Conservation (phyloP, 2,888 invertebrate genomes). For the Ferrisia virgata region DNA sequence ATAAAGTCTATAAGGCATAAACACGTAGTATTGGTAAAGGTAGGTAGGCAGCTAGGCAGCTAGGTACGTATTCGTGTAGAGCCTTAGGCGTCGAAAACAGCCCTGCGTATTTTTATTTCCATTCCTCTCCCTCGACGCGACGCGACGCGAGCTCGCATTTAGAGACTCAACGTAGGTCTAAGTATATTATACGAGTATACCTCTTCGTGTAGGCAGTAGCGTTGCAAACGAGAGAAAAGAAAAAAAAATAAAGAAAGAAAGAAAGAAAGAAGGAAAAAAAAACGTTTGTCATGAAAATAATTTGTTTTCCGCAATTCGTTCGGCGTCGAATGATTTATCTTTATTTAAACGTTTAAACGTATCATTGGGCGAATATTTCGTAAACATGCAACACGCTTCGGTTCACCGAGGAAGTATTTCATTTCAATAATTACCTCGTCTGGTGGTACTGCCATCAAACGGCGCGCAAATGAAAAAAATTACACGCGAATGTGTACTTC, state of each 20-base stretch:
- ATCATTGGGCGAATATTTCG: not conserved
- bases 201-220: no score
- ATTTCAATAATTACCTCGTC: not conserved
- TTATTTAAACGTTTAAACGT: not conserved
- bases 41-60: not conserved
- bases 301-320: constrained; percentile 11
- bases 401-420: not conserved
- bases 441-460: not conserved
- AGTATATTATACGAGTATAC: no score
- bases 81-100: not conserved
- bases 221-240: not conserved
- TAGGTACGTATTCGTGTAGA: not conserved
- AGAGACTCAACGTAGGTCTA: no score
- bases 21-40: not conserved
- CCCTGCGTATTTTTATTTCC: not conserved
- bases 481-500: no score
- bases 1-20: not conserved
- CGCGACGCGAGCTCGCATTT: no score
- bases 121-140: not conserved
- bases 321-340: not conserved
- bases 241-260: not conserved
- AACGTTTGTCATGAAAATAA: not conserved
- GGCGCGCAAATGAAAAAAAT: no score
- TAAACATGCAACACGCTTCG: constrained; percentile 8
- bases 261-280: not conserved